A percentile compares a stretch with the other conserved stretches of the same genome.
Conservation (phyloP, 2,113 vertebrate species). For the Leptosomus discolor region DNA sequence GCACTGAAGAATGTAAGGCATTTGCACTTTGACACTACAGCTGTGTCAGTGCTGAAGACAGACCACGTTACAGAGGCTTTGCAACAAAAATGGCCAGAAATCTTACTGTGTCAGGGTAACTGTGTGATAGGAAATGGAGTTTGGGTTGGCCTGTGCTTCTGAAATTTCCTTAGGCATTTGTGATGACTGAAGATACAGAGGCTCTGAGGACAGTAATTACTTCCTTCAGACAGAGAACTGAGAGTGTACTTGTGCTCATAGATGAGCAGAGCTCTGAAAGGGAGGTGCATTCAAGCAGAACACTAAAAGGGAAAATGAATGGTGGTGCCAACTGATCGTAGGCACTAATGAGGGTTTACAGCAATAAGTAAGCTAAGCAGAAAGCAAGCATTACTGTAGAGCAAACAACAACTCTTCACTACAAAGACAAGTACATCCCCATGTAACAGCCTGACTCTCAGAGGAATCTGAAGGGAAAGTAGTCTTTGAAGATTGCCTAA, state of each 20-base stretch:
- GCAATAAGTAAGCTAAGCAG: not conserved
- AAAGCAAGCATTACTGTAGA: not conserved
- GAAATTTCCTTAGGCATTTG: not conserved
- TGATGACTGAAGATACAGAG: not conserved
- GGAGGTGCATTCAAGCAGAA: not conserved
- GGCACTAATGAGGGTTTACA: not conserved
- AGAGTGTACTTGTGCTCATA: not conserved
- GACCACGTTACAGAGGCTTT: rapidly evolving
- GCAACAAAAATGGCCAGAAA: not conserved
- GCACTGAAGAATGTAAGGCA: not conserved
- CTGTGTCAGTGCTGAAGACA: not conserved
- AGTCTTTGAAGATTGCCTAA: not conserved
- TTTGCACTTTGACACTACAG: constrained; percentile 45
- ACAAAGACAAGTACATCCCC: not conserved
- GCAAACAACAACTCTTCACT: not conserved
- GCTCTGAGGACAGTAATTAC: not conserved
- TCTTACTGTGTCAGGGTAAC: not conserved
- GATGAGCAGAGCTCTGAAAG: not conserved
- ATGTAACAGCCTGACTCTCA: not conserved
- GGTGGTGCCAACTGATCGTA: not conserved
- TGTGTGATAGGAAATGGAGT: not conserved
- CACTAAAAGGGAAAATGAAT: not conserved
- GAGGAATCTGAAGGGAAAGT: not conserved
- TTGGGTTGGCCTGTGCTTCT: not conserved
- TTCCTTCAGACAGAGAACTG: not conserved